Percentiles rank a stretch among this genome's conserved stretches.
These are phyloP conservation scores for Actinemys pallida DNA, from an alignment of 2,113 vertebrate genomes.

Conservation along the genomic window DNA sequence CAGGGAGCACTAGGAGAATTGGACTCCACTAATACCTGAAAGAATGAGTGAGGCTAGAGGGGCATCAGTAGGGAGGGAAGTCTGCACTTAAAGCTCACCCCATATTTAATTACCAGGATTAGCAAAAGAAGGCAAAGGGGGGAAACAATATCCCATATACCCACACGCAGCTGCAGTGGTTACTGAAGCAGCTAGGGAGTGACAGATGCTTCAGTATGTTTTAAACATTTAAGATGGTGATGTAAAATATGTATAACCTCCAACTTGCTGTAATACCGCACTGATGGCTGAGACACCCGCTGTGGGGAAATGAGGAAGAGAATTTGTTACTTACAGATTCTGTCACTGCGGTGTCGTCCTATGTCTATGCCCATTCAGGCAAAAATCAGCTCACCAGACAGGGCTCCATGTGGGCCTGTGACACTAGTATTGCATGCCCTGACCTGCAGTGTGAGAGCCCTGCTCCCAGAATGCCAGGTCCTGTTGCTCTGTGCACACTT, in stretches of 20 bases:
- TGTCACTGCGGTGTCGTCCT: not conserved
- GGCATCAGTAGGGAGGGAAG: not conserved
- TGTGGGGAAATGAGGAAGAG: not conserved
- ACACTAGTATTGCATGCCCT: not conserved
- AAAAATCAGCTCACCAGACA: not conserved
- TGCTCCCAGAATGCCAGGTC: not conserved
- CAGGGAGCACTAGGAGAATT: fast-evolving
- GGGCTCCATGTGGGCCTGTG: not conserved
- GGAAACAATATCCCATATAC: not conserved
- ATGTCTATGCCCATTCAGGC: not conserved
- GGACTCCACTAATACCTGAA: not conserved
- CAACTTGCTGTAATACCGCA: not conserved
- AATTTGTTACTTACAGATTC: not conserved
- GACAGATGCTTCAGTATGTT: not conserved
- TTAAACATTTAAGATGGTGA: not conserved
- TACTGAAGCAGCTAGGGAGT: fast-evolving
- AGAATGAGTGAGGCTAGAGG: not conserved
- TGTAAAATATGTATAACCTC: not conserved
- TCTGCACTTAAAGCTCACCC: fast-evolving
- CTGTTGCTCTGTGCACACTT: not conserved
- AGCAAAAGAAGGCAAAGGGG: not conserved
- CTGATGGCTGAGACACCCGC: not conserved
- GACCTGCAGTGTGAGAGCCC: fast-evolving
- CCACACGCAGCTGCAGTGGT: not conserved
- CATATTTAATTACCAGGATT: not conserved